Conservation (phyloP, 2,797 vertebrate species). For the Bothrops alternatus region DNA sequence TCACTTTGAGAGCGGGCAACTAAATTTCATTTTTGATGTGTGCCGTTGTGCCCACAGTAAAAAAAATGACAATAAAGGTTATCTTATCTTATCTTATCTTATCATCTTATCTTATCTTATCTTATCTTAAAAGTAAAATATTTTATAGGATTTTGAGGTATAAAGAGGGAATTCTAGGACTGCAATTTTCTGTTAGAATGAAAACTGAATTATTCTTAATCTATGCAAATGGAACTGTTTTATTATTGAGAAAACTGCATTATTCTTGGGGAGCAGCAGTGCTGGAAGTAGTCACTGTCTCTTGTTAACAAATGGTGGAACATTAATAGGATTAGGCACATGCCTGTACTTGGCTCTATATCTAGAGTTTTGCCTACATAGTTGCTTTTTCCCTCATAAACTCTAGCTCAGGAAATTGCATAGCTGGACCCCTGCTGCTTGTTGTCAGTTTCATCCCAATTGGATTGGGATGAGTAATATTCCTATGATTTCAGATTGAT, state of each 20-base stretch:
- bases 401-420: neutral
- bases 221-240: neutral
- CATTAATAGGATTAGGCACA: neutral
- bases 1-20: too few relatives aligned
- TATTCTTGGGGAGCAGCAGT: neutral
- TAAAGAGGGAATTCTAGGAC: neutral
- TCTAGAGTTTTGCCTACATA: neutral
- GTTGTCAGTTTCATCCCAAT: neutral
- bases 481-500: neutral
- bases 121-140: neutral
- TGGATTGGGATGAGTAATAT: neutral
- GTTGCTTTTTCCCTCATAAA: neutral
- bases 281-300: neutral
- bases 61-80: too few relatives aligned
- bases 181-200: neutral
- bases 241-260: neutral
- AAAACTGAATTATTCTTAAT: neutral
- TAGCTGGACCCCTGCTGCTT: neutral
- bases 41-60: too few relatives aligned
- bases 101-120: too few relatives aligned
- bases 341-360: neutral
- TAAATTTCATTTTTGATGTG: too few relatives aligned
- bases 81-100: too few relatives aligned
- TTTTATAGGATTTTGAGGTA: neutral
- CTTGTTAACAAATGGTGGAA: neutral